phyloP scores from a whole-genome alignment of 2,888 invertebrate species.

The Lypha dubia region DNA sequence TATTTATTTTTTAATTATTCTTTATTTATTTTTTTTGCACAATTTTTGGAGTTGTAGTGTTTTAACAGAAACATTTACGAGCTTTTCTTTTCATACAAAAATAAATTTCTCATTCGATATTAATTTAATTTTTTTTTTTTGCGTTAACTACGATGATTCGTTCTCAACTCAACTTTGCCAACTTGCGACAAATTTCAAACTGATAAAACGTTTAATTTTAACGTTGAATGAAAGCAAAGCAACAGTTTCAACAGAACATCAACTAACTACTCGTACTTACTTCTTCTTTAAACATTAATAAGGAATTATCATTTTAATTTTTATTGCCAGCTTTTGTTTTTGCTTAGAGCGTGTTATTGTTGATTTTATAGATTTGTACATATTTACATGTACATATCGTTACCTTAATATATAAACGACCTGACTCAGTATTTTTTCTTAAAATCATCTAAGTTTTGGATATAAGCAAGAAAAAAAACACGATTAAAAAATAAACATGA shows the following conservation, averaged over 20 bases:
- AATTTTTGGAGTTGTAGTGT: background rate
- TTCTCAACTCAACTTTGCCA: conserved; percentile 32
- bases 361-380: no score
- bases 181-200: conserved; percentile 47
- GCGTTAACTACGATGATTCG: conserved; percentile 1
- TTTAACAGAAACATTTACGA: background rate
- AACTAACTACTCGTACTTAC: no score
- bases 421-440: no score
- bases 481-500: no score
- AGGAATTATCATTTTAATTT: conserved; percentile 8
- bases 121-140: conserved; percentile 7
- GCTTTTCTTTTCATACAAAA: background rate
- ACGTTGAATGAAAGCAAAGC: conserved; percentile 53
- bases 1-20: conserved; percentile 17
- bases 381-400: no score
- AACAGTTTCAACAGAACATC: conserved; percentile 39
- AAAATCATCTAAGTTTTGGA: no score
- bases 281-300: conserved; percentile 2
- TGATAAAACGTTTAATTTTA: conserved; percentile 43
- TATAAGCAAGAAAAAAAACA: no score
- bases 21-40: background rate
- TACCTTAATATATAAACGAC: no score
- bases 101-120: background rate
- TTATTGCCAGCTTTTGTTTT: background rate
- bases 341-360: background rate